Evolutionary conservation across 2,113 vertebrate species (phyloP).

Genomic region (Polyodon spathula): DNA sequence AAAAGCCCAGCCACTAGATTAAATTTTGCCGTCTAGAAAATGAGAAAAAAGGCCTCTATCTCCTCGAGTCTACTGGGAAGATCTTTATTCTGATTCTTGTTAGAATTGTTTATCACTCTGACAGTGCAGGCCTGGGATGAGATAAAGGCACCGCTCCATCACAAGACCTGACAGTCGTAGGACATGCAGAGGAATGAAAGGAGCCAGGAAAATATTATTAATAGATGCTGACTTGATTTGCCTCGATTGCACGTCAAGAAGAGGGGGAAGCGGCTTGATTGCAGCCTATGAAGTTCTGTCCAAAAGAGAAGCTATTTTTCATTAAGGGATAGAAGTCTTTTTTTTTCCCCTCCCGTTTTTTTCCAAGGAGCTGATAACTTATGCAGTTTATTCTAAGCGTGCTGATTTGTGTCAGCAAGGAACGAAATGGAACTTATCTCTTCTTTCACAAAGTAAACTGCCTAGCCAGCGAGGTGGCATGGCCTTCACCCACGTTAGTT

Average conservation of each 20-base stretch:
- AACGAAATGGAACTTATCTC: conserved; percentile 37
- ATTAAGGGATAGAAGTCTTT: conserved; percentile 99
- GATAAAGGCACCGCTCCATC: conserved; percentile 99
- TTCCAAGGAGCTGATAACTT: conserved; percentile 98
- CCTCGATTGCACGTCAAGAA: conserved; percentile 94
- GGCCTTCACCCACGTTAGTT: conserved; percentile 23
- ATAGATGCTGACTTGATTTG: conserved; percentile 99
- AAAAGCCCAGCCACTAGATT: conserved; percentile 81
- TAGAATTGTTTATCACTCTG: conserved; percentile 99
- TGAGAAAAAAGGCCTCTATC: conserved; percentile 97
- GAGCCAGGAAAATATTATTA: conserved; percentile 99
- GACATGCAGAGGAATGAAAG: conserved; percentile 97
- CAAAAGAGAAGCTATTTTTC: conserved; percentile 99
- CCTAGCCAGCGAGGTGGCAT: conserved; percentile 33
- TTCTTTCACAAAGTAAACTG: conserved; percentile 39
- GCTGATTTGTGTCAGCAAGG: conserved; percentile 91
- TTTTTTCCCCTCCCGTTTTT: conserved; percentile 74
- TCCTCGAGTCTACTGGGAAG: conserved; percentile 97
- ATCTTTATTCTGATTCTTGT: conserved; percentile 99
- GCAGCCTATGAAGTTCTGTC: conserved; percentile 98
- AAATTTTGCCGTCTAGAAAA: conserved; percentile 98
- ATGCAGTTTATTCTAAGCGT: conserved; percentile 98
- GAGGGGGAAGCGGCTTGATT: conserved; percentile 84
- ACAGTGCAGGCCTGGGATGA: conserved; percentile 97
- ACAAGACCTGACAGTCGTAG: conserved; percentile 94